Evolutionary conservation across 2,888 invertebrate species (phyloP).

Genomic region (Orthonychiurus folsomi): DNA sequence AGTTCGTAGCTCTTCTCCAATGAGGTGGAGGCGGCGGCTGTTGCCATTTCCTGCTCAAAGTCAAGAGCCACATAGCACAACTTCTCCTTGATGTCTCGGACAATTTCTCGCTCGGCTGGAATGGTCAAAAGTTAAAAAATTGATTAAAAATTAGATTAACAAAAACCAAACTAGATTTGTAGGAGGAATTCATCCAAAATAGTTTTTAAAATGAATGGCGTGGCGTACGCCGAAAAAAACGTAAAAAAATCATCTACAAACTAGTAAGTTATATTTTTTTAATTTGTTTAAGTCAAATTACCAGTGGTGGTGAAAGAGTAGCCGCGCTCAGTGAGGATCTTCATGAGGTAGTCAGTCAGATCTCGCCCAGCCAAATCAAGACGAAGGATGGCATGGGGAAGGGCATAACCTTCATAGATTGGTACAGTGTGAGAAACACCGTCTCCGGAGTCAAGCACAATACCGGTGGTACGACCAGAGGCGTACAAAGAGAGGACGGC

Average conservation of each 20-base stretch:
- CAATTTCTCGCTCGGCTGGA: constrained; percentile 73
- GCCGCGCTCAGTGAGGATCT: constrained; percentile 51
- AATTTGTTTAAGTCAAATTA: too few species aligned
- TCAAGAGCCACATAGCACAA: constrained; percentile 86
- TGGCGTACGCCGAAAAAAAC: too few species aligned
- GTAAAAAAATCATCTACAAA: too few species aligned
- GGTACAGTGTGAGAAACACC: constrained; percentile 94
- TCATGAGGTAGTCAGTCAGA: constrained; percentile 84
- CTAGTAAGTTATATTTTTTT: too few species aligned
- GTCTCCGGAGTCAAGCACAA: constrained; percentile 89
- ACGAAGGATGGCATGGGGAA: constrained; percentile 86
- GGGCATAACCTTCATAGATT: constrained; percentile 86
- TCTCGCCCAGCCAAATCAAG: constrained; percentile 86
- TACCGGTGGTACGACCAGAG: constrained; percentile 92
- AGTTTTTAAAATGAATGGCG: too few species aligned
- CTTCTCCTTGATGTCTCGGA: constrained; percentile 90
- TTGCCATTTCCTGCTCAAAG: constrained; percentile 93
- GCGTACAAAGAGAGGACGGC: constrained; percentile 89
- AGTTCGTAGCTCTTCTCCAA: constrained; percentile 88
- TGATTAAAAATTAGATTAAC: too few species aligned
- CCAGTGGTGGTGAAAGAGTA: too few species aligned
- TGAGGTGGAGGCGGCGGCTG: constrained; percentile 71
- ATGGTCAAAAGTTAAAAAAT: constrained; percentile 67
- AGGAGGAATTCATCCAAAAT: too few species aligned
- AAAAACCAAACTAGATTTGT: too few species aligned